phyloP scores from a whole-genome alignment of 2,888 invertebrate species.

The Charanyca ferruginea region DNA sequence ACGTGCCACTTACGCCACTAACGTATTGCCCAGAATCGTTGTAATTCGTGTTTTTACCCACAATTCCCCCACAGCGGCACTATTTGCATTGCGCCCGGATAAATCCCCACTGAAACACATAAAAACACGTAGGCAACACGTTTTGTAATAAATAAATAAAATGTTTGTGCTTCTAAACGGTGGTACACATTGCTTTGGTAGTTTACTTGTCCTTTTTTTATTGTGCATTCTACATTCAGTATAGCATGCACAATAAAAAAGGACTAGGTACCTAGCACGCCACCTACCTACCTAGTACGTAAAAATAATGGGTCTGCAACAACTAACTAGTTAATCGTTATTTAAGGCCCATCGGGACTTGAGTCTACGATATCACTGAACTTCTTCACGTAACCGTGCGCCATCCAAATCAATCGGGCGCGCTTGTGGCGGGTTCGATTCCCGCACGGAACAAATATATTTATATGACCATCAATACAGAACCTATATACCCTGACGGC shows the following conservation, averaged over 20 bases:
- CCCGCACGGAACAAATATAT: too few relatives aligned
- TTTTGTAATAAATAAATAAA: constrained; percentile 53
- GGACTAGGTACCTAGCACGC: too few relatives aligned
- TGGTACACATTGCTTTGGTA: constrained; percentile 13
- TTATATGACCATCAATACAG: too few relatives aligned
- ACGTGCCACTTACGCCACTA: constrained; percentile 38
- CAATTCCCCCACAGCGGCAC: constrained; percentile 22
- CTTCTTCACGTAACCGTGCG: too few relatives aligned
- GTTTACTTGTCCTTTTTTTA: constrained; percentile 24
- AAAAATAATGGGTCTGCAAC: constrained; percentile 2
- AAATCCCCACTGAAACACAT: constrained; percentile 43
- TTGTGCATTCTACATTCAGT: constrained; percentile 10
- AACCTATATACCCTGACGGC: too few relatives aligned
- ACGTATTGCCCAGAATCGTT: constrained; percentile 37
- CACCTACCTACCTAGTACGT: not conserved
- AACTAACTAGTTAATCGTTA: not conserved
- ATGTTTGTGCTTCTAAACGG: constrained; percentile 38
- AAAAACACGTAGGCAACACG: constrained; percentile 50
- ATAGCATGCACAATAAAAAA: too few relatives aligned
- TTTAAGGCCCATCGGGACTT: too few relatives aligned
- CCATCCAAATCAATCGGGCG: too few relatives aligned
- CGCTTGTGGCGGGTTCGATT: too few relatives aligned
- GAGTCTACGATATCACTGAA: too few relatives aligned
- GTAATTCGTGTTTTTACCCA: constrained; percentile 49
- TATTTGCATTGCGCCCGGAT: constrained; percentile 49